Conservation (phyloP, 2,113 vertebrate species). For the Orycteropus afer region DNA sequence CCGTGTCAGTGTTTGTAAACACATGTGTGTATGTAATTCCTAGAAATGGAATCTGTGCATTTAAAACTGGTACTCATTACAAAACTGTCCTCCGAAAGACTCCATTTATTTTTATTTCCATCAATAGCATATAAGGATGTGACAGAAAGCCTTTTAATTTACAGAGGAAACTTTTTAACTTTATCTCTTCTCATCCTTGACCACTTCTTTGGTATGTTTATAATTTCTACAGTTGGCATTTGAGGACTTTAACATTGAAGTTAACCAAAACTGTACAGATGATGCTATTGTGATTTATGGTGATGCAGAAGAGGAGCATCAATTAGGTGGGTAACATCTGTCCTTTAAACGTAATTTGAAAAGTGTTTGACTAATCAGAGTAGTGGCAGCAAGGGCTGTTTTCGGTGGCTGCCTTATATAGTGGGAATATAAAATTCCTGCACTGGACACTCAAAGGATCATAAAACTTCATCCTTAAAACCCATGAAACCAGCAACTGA, state of each 20-base stretch:
- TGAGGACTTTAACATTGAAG: neutral
- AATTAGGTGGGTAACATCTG: neutral
- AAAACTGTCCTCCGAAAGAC: neutral
- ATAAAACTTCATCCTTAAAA: neutral
- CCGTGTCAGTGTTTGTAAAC: neutral
- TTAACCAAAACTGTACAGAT: neutral
- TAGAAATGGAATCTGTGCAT: neutral
- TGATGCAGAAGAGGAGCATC: neutral
- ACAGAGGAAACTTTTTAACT: neutral
- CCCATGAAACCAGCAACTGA: neutral
- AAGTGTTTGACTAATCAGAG: neutral
- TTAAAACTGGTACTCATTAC: neutral
- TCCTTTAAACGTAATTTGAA: neutral
- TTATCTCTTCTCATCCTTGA: neutral
- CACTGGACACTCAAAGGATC: neutral
- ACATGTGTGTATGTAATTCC: neutral
- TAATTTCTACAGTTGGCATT: slow-evolving; percentile 7
- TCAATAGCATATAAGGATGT: neutral
- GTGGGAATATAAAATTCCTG: neutral
- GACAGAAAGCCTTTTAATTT: neutral
- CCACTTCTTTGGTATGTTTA: neutral
- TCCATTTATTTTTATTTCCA: neutral
- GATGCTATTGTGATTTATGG: neutral
- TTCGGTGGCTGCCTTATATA: neutral
- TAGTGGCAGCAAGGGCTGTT: no score